phyloP scores from a whole-genome alignment of 2,113 vertebrate genomes.

The Cololabis saira region DNA sequence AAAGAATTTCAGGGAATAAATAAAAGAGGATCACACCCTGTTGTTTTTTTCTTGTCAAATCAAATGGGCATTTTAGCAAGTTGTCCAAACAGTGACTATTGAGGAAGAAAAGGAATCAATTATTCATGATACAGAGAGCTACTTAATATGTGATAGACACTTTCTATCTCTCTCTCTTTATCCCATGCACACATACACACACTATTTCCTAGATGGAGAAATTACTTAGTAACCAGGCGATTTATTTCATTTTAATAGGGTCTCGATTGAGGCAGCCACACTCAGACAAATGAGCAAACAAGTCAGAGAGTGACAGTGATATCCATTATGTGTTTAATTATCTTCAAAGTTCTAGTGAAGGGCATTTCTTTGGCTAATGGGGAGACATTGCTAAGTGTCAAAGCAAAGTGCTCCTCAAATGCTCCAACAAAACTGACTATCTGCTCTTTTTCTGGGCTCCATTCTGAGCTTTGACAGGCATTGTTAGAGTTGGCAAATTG shows the following conservation, averaged over 20 bases:
- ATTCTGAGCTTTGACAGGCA: slow-evolving; percentile 68
- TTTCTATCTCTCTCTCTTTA: too few relatives aligned
- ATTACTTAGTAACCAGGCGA: slow-evolving; percentile 83
- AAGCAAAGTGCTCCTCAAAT: slow-evolving; percentile 76
- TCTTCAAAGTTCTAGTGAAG: slow-evolving; percentile 86
- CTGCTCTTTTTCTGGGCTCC: slow-evolving; percentile 51
- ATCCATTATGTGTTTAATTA: slow-evolving; percentile 87
- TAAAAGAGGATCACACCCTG: slow-evolving; percentile 45
- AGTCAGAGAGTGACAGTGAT: slow-evolving; percentile 84
- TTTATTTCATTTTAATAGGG: slow-evolving; percentile 84
- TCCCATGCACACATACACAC: slow-evolving; percentile 38
- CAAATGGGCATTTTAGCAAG: slow-evolving; percentile 67
- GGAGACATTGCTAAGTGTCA: slow-evolving; percentile 76
- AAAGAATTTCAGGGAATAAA: slow-evolving; percentile 39
- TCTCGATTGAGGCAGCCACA: slow-evolving; percentile 77
- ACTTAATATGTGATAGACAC: slow-evolving; percentile 64
- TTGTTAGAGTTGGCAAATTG: slow-evolving; percentile 70
- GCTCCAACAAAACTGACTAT: slow-evolving; percentile 69
- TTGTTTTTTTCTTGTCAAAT: slow-evolving; percentile 74
- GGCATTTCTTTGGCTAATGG: slow-evolving; percentile 83
- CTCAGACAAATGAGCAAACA: slow-evolving; percentile 83
- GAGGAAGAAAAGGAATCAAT: slow-evolving; percentile 74
- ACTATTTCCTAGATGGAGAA: slow-evolving; percentile 77
- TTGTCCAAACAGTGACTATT: slow-evolving; percentile 74
- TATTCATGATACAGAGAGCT: slow-evolving; percentile 74